Evolutionary conservation across 2,888 invertebrate genomes (phyloP), one percentile per base, ranked within the genome.

Genomic region (Esperia sulphurella): DNA sequence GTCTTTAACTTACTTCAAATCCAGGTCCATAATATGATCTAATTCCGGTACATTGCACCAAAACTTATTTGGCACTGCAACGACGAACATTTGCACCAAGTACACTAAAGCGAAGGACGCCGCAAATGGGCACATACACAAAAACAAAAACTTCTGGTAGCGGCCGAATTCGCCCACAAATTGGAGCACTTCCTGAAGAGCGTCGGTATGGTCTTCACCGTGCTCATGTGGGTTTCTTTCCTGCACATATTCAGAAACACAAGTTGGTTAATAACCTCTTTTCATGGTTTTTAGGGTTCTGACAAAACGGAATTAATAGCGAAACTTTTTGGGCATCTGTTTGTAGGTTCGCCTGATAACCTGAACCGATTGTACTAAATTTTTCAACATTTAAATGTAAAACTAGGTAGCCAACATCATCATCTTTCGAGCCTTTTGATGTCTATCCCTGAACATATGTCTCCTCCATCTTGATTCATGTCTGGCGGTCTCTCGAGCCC

Each of bases 101-200:
- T 92, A 28, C 92, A 81, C 13, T 93, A 40, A 14, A 8, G 40
- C 14, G 21, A 28, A 31, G 14, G 42, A 10, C 42, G 42, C 42
- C 42, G n/a, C 30, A n/a, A 42, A 29, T 3, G 42, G 12, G 14
- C 8, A 14, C 41, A 41, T 29, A 28, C 8, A 14, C 8, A n/a
- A 6, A 10, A 41, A 41, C 41, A 41, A 14, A 13, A 14, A 7
- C 28, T 28, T 29, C 28, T 41, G 21, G 21, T 41, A 28, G n/a
- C 38, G 38, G n/a, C 38, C 38, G 12, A 13, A 38, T 3, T 38
- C 38, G 14, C 40, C 40, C 8, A 40, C 40, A 8, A 14, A 8
- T 1, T 14, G 8, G 14, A 40, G 40, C 3, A 40, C 14, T 8
- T 0, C 8, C 14, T 40, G 14, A 5, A 40, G 8, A 2, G 40